phyloP scores from a whole-genome alignment of 2,113 vertebrate genomes.

The Nesogale talazaci region DNA sequence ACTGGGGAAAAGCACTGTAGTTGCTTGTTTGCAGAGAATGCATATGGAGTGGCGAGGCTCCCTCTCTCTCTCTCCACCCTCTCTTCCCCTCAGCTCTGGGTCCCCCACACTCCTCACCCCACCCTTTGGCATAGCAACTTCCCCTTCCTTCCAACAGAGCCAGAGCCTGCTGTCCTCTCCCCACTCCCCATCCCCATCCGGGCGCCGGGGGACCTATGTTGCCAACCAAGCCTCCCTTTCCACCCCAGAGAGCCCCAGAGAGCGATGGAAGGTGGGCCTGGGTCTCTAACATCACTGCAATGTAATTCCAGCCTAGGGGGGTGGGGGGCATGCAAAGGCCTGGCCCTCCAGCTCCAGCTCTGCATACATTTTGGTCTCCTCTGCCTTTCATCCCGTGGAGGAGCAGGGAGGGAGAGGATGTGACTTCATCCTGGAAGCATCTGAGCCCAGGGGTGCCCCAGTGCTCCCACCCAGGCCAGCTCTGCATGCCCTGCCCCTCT shows the following conservation, averaged over 20 bases:
- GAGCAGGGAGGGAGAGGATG: conserved; percentile 91
- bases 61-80: not conserved
- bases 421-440: conserved; percentile 95
- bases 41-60: not conserved
- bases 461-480: conserved; percentile 92
- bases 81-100: rapidly evolving
- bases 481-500: conserved; percentile 84
- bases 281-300: conserved; percentile 63
- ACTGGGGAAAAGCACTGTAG: not conserved
- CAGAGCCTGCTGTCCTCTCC: not conserved
- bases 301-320: conserved; percentile 39
- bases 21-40: not conserved
- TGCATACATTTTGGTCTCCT: conserved; percentile 81
- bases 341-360: conserved; percentile 70
- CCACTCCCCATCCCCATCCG: not conserved
- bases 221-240: not conserved
- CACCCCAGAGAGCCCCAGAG: rapidly evolving
- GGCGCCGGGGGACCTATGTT: conserved; percentile 22
- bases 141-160: not conserved
- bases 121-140: rapidly evolving
- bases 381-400: conserved; percentile 85
- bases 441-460: conserved; percentile 93
- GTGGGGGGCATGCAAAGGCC: conserved; percentile 70
- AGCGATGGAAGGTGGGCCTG: conserved; percentile 50
- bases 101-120: not conserved